Evolutionary conservation across 2,113 vertebrate species (phyloP).

Genomic region (Todiramphus chloris): DNA sequence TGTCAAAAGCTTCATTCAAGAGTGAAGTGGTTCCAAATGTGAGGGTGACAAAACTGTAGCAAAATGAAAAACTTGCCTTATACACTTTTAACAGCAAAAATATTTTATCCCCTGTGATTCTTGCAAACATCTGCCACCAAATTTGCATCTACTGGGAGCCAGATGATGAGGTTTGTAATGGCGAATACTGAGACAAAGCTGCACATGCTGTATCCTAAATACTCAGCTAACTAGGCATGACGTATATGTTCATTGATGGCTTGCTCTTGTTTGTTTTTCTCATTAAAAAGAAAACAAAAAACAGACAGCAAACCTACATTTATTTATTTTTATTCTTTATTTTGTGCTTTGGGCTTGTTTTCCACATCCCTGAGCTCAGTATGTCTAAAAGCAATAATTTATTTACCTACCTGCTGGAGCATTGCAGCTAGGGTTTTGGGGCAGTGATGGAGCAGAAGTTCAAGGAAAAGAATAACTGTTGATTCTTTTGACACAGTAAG

Average conservation of each 20-base stretch:
- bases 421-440: background rate
- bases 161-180: conserved; percentile 77
- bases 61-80: background rate
- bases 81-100: background rate
- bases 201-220: conserved; percentile 55
- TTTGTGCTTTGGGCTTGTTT: conserved; percentile 59
- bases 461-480: background rate
- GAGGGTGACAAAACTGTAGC: conserved; percentile 22
- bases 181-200: conserved; percentile 19
- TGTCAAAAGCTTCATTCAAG: background rate
- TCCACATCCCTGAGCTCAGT: conserved; percentile 32
- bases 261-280: background rate
- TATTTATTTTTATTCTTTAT: conserved; percentile 39
- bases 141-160: conserved; percentile 56
- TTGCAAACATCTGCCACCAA: conserved; percentile 53
- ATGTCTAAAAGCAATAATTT: conserved; percentile 49
- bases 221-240: conserved; percentile 69
- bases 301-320: background rate
- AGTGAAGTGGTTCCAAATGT: background rate
- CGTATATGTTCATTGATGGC: conserved; percentile 66
- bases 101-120: conserved; percentile 26
- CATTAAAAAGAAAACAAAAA: no score
- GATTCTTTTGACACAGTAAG: background rate
- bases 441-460: background rate
- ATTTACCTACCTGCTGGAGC: conserved; percentile 78